Evolutionary conservation across 2,797 vertebrate genomes (phyloP).

Genomic region (Rhynchonycteris naso): DNA sequence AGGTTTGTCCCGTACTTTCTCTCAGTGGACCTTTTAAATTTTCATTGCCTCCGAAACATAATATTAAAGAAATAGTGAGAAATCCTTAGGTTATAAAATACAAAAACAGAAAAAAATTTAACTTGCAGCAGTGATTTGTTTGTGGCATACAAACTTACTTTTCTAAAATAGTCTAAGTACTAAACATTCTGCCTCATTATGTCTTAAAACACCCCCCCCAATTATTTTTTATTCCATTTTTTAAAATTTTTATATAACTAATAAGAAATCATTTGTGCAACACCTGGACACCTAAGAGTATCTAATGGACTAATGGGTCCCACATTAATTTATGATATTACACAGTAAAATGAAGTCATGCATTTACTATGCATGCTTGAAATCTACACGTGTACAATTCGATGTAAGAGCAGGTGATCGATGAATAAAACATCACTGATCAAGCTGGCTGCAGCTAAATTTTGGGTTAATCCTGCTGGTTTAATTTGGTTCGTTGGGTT

Average conservation of each 20-base stretch:
- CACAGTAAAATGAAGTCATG: slow-evolving; percentile 10
- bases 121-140: neutral
- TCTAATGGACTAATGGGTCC: neutral
- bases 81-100: neutral
- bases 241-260: slow-evolving; percentile 40
- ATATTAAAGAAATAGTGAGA: neutral
- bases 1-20: neutral
- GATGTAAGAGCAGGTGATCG: slow-evolving; percentile 48
- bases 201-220: slow-evolving; percentile 25
- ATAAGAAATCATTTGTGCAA: slow-evolving; percentile 34
- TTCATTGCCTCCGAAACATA: neutral
- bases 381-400: neutral
- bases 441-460: slow-evolving; percentile 50
- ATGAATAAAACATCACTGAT: slow-evolving; percentile 68
- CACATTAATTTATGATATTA: neutral
- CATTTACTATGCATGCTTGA: slow-evolving; percentile 62
- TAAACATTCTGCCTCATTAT: slow-evolving; percentile 43
- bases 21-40: neutral
- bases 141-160: slow-evolving; percentile 5
- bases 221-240: slow-evolving; percentile 32
- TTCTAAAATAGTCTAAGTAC: neutral
- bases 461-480: slow-evolving; percentile 61
- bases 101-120: neutral
- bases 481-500: slow-evolving; percentile 47
- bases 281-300: slow-evolving; percentile 19